phyloP scores from a whole-genome alignment of 1,140 invertebrate species.

The Grapholita molesta region DNA sequence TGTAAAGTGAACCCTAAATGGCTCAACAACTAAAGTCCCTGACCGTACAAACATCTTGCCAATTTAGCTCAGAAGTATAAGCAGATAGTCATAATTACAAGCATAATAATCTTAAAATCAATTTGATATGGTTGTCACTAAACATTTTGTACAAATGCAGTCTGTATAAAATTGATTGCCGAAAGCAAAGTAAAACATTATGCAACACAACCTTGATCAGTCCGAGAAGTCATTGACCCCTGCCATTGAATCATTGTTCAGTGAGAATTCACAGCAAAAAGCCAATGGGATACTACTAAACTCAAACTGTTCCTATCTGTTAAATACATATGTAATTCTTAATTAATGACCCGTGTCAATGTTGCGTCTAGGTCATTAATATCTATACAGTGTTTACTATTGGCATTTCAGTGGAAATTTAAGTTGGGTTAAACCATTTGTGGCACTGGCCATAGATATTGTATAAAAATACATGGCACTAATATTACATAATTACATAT shows the following conservation, averaged over 20 bases:
- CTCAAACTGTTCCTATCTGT: background rate
- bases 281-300: background rate
- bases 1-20: too few relatives aligned
- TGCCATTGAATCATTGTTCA: conserved; percentile 20
- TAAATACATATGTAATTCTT: background rate
- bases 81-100: too few relatives aligned
- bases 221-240: conserved; percentile 22
- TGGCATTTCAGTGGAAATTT: background rate
- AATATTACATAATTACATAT: too few relatives aligned
- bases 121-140: background rate
- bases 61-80: too few relatives aligned
- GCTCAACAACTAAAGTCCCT: too few relatives aligned
- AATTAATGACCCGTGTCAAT: background rate
- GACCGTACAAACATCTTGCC: too few relatives aligned
- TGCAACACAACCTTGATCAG: conserved; percentile 5
- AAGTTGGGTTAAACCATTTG: too few relatives aligned
- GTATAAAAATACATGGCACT: too few relatives aligned
- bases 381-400: background rate
- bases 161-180: background rate
- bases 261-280: background rate
- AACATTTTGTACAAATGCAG: background rate
- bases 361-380: background rate
- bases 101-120: too few relatives aligned
- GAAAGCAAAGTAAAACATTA: background rate
- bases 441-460: too few relatives aligned